Base-by-base conservation (phyloP, 2,113 vertebrate genomes). In the Cynocephalus volans region DNA sequence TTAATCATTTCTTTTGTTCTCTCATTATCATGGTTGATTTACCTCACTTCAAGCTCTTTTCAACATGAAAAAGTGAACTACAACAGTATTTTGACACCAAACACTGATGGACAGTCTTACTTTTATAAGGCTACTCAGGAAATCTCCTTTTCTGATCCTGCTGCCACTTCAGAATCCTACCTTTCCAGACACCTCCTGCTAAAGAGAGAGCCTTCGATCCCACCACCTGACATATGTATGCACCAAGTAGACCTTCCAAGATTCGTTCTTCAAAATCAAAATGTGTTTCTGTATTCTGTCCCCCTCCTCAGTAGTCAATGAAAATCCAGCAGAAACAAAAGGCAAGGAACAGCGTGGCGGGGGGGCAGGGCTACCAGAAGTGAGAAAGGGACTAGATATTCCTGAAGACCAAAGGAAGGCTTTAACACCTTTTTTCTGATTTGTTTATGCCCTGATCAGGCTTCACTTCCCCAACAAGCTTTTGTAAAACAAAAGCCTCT, bases 241-340 rank as follows among this genome's bases (percentile, higher is more conserved):
- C 70, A 65, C 21, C 73, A 73, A 11, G 54, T 1, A 65, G 33
- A 54, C 13, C n/a, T 69, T 72, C 28, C 28, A 36, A 85, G 64
- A 72, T 73, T 62, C 52, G 17, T 82, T 58, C 90, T 15, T 70
- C 65, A 52, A 95, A 93, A 90, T 65, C 70, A 88, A 65, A 26
- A 48, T 28, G 17, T 45, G 2, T 54, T 88, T 84, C 18, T 82
- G 41, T 84, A 64, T 79, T 72, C 76, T 72, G 23, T 91, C 79
- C 72, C 60, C 41, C 75, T 80, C 81, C 41, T 82, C 65, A 52
- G 36, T 2, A 88, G 70, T 65, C n/a, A 85, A 69, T 56, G 50
- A 88, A 91, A 90, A 77, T 45, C 24, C 10, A 50, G 62, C 24
- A 58, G 58, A 94, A 83, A 87, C 41, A 64, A 65, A 76, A 88